phyloP scores from a whole-genome alignment of 2,888 invertebrate genomes.

The Frankliniella intonsa region DNA sequence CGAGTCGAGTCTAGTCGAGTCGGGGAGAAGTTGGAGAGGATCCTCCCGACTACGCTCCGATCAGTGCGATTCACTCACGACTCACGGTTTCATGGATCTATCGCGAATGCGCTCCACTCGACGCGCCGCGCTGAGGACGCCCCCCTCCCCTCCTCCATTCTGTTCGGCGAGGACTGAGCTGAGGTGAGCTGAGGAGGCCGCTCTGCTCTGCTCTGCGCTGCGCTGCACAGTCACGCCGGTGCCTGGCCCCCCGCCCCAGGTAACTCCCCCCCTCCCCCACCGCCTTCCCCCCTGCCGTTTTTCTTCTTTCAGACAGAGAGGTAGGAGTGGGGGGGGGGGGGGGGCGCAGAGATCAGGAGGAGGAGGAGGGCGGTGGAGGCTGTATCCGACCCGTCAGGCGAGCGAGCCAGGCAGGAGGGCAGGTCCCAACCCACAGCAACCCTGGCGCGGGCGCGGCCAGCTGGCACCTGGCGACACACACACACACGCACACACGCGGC shows the following conservation, averaged over 20 bases:
- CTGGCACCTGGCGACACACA: constrained; percentile 6
- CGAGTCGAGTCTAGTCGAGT: too few species aligned
- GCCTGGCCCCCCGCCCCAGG: background rate
- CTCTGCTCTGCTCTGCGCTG: background rate
- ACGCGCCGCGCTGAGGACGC: background rate
- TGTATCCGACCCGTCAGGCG: background rate
- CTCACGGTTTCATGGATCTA: background rate
- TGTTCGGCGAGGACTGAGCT: background rate
- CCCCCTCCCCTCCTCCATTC: background rate
- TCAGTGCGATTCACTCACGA: background rate
- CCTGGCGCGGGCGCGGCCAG: background rate
- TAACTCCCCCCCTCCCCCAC: background rate
- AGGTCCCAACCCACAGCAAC: background rate
- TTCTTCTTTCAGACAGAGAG: background rate
- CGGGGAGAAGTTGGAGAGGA: too few species aligned
- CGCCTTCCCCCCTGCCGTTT: background rate
- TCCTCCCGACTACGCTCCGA: background rate
- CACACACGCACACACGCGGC: background rate
- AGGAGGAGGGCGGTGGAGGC: background rate
- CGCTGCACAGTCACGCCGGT: background rate
- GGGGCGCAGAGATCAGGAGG: background rate
- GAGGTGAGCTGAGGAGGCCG: background rate
- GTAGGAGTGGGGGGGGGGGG: background rate
- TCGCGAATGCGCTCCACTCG: background rate
- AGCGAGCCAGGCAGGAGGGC: background rate